A percentile compares a stretch with the other conserved stretches of the same genome.
Conservation (phyloP, 2,888 invertebrate genomes). For the Pollenia angustigena region DNA sequence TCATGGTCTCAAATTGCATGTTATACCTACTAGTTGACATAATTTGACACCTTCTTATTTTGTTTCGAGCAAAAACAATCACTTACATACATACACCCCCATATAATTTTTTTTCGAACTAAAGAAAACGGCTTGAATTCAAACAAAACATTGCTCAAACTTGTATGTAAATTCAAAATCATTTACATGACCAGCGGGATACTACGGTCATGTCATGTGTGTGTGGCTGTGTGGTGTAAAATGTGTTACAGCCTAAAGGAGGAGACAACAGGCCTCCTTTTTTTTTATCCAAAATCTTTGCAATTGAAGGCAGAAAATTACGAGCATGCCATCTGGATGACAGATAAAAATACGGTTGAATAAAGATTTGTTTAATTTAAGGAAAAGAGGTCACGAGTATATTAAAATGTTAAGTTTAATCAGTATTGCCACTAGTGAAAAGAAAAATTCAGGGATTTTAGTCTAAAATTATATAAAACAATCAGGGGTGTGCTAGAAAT, state of each 20-base stretch:
- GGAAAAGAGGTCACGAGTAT: background rate
- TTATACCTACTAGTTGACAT: constrained; percentile 18
- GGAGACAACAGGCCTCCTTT: background rate
- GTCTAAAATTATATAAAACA: too few species aligned
- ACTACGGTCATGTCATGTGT: constrained; percentile 10
- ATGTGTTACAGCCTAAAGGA: background rate
- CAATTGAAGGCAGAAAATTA: background rate
- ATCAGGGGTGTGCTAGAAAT: too few species aligned
- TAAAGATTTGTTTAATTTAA: background rate
- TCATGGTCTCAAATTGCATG: constrained; percentile 36
- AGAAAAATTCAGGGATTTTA: too few species aligned
- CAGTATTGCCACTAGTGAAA: too few species aligned
- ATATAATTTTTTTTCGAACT: background rate
- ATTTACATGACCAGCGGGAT: constrained; percentile 40
- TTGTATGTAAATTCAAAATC: constrained; percentile 22
- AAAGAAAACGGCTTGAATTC: background rate
- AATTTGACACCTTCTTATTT: constrained; percentile 39
- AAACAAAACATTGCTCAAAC: background rate
- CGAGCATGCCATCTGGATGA: constrained; percentile 13
- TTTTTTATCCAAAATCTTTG: background rate
- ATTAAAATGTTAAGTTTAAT: background rate
- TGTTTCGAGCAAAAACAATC: background rate
- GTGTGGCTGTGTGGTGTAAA: background rate
- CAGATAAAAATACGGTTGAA: background rate
- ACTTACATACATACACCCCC: background rate